These are phyloP conservation scores for Onychostoma macrolepis DNA, from an alignment of 2,113 vertebrate species.

Conservation along the genomic window DNA sequence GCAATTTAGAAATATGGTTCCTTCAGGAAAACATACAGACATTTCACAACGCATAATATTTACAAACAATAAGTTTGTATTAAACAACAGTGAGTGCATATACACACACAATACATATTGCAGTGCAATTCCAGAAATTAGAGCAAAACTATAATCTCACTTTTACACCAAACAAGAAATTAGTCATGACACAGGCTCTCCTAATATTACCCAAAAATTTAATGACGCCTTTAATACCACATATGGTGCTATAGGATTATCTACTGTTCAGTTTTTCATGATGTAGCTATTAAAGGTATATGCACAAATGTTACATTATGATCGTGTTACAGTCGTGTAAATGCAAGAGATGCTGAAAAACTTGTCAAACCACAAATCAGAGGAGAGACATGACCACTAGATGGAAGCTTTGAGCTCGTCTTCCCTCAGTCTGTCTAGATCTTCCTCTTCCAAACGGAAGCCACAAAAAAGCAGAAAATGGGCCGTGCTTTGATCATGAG, in stretches of 20 bases:
- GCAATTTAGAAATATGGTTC: not conserved
- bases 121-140: not conserved
- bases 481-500: constrained; percentile 22
- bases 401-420: constrained; percentile 26
- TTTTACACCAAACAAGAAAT: not conserved
- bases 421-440: not conserved
- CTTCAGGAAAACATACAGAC: not conserved
- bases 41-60: not conserved
- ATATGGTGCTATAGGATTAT: not conserved
- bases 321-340: not conserved
- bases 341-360: not conserved
- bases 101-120: not conserved
- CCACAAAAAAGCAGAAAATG: constrained; percentile 13
- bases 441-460: constrained; percentile 19
- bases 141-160: not conserved
- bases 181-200: not conserved
- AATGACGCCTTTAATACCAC: not conserved
- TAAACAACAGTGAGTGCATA: not conserved
- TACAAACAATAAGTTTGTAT: not conserved
- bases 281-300: not conserved
- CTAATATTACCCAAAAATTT: not conserved
- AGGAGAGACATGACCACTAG: constrained; percentile 49
- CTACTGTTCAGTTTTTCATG: not conserved
- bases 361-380: not conserved
- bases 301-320: not conserved